Percentiles rank a stretch among this genome's conserved stretches.
These are phyloP conservation scores for Lipotes vexillifer DNA, from an alignment of 2,113 vertebrate genomes.

Conservation along the genomic window DNA sequence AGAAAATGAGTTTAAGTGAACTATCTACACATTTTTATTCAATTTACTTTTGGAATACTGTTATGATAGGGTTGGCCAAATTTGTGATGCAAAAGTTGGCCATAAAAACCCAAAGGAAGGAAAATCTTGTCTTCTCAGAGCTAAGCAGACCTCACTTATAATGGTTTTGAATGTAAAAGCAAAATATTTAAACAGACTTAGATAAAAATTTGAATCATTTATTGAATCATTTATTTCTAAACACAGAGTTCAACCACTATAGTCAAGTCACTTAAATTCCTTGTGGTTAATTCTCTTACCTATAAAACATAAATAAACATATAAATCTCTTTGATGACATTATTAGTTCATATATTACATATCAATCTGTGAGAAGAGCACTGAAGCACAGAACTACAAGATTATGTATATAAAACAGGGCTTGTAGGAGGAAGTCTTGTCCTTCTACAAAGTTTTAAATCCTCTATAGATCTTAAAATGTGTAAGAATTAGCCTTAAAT, in stretches of 20 bases:
- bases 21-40: not conserved
- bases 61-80: not conserved
- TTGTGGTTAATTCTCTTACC: not conserved
- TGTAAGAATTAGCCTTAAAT: not conserved
- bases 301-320: slow-evolving; percentile 27
- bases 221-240: slow-evolving; percentile 7
- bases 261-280: not conserved
- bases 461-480: not conserved
- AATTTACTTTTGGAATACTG: not conserved
- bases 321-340: not conserved
- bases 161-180: not conserved
- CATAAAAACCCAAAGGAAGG: no score
- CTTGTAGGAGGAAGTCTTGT: not conserved
- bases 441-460: not conserved
- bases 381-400: not conserved
- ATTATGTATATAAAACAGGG: not conserved
- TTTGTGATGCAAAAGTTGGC: not conserved
- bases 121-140: not conserved
- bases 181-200: not conserved
- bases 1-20: not conserved
- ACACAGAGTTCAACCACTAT: not conserved
- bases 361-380: not conserved
- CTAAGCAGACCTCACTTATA: not conserved
- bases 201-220: not conserved
- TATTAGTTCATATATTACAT: not conserved